Evolutionary conservation across 2,113 vertebrate species (phyloP).

Genomic region (Leuciscus idus): DNA sequence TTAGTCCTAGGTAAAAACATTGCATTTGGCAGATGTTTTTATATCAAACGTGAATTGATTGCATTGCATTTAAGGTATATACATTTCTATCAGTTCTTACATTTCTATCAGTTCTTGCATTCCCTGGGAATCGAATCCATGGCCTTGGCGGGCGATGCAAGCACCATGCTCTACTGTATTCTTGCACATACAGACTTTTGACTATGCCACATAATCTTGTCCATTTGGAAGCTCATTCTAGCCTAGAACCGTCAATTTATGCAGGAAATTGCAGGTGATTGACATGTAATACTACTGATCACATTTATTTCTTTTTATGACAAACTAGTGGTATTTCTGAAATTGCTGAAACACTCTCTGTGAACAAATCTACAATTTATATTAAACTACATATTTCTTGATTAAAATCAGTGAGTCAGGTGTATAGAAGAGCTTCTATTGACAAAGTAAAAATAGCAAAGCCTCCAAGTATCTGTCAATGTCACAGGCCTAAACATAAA

Average conservation of each 20-base stretch:
- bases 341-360: not conserved
- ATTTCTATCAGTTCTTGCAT: no score
- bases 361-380: not conserved
- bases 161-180: no score
- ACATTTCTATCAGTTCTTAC: no score
- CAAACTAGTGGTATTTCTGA: not conserved
- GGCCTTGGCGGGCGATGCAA: no score
- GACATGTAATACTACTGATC: not conserved
- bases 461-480: not conserved
- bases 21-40: no score
- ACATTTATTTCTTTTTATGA: not conserved
- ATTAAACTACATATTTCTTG: not conserved
- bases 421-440: not conserved
- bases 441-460: not conserved
- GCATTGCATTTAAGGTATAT: no score
- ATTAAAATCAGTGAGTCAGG: not conserved
- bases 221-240: no score
- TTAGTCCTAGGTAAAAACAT: no score
- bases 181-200: no score
- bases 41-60: no score
- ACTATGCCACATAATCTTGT: no score
- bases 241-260: not conserved
- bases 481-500: slow-evolving; percentile 12
- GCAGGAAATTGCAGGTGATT: not conserved
- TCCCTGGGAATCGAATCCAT: no score